phyloP scores from a whole-genome alignment of 2,797 vertebrate genomes.

The Remorina albescens region DNA sequence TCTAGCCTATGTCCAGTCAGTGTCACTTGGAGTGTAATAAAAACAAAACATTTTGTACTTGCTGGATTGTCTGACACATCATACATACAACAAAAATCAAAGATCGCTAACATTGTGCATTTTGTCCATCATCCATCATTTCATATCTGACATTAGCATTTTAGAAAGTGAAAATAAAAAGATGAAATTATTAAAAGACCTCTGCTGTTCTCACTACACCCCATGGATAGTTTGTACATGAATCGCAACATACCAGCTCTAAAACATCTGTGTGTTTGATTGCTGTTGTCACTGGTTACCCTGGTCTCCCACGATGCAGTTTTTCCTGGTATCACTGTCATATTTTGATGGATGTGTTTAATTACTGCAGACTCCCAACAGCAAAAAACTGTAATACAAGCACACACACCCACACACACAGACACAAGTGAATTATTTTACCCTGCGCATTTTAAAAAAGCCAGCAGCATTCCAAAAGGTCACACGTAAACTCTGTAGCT shows the following conservation, averaged over 20 bases:
- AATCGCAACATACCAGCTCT: slow-evolving; percentile 53
- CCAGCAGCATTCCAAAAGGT: background rate
- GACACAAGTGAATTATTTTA: background rate
- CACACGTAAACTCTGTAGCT: background rate
- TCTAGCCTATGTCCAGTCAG: rapidly evolving
- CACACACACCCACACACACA: slow-evolving; percentile 13
- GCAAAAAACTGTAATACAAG: slow-evolving; percentile 29
- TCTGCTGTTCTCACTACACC: background rate
- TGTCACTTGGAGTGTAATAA: too few species aligned
- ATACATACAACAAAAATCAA: too few species aligned
- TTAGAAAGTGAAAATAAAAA: too few species aligned
- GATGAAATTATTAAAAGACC: background rate
- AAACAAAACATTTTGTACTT: too few species aligned
- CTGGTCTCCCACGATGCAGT: slow-evolving; percentile 26
- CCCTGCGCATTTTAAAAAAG: background rate
- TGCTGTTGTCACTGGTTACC: slow-evolving; percentile 31
- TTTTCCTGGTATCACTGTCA: slow-evolving; percentile 51
- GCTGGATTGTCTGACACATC: too few species aligned
- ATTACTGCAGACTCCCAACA: slow-evolving; percentile 48
- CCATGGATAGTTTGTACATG: slow-evolving; percentile 44
- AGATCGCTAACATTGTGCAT: background rate
- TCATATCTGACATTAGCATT: background rate
- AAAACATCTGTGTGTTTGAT: slow-evolving; percentile 54
- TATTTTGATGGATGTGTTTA: slow-evolving; percentile 73
- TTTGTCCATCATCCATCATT: background rate